Evolutionary conservation across 2,113 vertebrate species (phyloP).

Genomic region (Misgurnus mizolepis): DNA sequence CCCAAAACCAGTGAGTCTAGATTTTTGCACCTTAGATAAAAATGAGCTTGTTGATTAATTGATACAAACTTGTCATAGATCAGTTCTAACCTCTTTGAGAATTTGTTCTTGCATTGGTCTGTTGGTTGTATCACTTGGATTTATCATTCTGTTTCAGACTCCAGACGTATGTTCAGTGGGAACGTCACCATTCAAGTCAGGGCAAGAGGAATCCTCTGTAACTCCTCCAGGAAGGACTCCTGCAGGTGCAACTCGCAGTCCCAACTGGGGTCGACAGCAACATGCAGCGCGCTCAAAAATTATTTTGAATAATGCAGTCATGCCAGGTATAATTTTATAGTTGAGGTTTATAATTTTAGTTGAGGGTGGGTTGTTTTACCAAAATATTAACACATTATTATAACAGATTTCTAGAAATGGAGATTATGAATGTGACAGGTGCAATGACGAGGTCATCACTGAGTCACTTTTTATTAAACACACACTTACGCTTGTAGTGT

Average conservation of each 20-base stretch:
- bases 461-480: too few species aligned
- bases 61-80: too few species aligned
- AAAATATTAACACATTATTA: too few species aligned
- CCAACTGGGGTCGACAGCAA: constrained; percentile 83
- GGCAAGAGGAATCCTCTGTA: constrained; percentile 83
- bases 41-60: too few species aligned
- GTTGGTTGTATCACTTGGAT: not conserved
- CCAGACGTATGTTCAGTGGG: constrained; percentile 83
- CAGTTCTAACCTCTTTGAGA: too few species aligned
- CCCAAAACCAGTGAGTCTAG: constrained; percentile 87
- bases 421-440: too few species aligned
- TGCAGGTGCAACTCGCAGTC: constrained; percentile 81
- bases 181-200: constrained; percentile 80
- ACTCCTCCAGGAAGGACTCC: constrained; percentile 85
- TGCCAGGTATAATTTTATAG: constrained; percentile 13
- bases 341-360: not conserved
- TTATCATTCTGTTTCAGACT: constrained; percentile 64
- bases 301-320: constrained; percentile 69
- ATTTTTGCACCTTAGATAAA: too few species aligned
- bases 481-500: too few species aligned
- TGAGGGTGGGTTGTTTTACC: not conserved
- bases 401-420: too few species aligned
- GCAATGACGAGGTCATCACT: too few species aligned
- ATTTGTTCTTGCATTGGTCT: too few species aligned
- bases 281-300: constrained; percentile 78